A percentile compares a stretch with the other conserved stretches of the same genome.
These are phyloP conservation scores for Exaiptasia diaphana DNA, from an alignment of 64 coral and sea anemone species.

Conservation along the genomic window DNA sequence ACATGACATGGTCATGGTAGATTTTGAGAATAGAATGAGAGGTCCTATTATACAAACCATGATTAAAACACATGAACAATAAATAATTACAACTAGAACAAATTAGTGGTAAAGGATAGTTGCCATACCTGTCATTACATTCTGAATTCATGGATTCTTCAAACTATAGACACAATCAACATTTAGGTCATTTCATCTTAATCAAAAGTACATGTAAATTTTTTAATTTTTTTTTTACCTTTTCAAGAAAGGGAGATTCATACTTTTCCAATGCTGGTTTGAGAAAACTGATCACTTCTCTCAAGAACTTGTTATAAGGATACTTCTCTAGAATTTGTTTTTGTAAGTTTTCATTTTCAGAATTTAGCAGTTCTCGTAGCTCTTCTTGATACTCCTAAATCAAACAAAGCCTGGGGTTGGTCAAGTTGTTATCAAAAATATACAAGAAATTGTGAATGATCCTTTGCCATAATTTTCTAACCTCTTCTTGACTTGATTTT, in stretches of 20 bases:
- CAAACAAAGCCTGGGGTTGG: too few relatives aligned
- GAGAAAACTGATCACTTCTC: background rate
- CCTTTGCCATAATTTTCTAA: too few relatives aligned
- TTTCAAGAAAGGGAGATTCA: background rate
- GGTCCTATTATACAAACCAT: background rate
- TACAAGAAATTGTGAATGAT: too few relatives aligned
- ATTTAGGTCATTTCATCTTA: too few relatives aligned
- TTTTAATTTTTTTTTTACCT: background rate
- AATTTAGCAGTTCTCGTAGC: background rate
- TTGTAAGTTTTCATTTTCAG: constrained; percentile 1
- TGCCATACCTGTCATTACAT: too few relatives aligned
- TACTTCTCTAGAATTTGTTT: background rate
- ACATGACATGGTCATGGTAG: background rate
- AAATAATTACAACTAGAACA: too few relatives aligned
- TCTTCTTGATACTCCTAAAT: constrained; percentile 1
- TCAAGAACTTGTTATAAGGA: background rate
- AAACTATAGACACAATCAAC: too few relatives aligned
- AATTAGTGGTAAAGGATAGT: too few relatives aligned
- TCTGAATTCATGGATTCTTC: too few relatives aligned
- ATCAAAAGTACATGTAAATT: too few relatives aligned
- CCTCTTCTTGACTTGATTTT: background rate
- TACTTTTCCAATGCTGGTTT: background rate
- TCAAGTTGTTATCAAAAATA: too few relatives aligned
- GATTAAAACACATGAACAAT: too few relatives aligned
- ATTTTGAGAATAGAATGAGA: background rate